A percentile compares a stretch with the other conserved stretches of the same genome.
Evolutionary conservation across 2,113 vertebrate species (phyloP).

Genomic region (Corapipo altera): DNA sequence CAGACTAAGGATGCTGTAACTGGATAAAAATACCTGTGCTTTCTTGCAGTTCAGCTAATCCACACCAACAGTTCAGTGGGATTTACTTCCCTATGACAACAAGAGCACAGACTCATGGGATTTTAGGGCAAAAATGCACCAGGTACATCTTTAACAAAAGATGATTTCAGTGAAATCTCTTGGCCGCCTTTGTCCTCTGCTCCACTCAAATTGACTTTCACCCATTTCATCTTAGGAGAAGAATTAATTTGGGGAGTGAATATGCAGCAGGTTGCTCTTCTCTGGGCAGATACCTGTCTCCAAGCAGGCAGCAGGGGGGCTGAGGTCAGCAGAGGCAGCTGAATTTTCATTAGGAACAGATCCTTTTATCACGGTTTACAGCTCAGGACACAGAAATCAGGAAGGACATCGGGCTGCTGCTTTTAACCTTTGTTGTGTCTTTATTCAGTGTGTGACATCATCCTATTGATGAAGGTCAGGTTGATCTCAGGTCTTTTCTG

Average conservation of each 20-base stretch:
- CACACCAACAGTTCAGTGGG: not conserved
- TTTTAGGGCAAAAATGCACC: not conserved
- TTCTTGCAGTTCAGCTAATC: slow-evolving; percentile 5
- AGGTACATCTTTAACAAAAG: not conserved
- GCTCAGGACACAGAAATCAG: not conserved
- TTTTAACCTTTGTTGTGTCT: not conserved
- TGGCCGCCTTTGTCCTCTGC: not conserved
- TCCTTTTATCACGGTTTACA: not conserved
- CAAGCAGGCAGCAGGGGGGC: not conserved
- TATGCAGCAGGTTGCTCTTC: not conserved
- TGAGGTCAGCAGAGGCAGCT: not conserved
- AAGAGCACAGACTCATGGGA: not conserved
- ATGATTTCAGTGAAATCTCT: not conserved
- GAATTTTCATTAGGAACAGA: not conserved
- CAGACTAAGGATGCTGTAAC: not conserved
- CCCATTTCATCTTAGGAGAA: not conserved
- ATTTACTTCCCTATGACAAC: not conserved
- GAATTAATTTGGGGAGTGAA: not conserved
- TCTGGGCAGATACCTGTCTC: not conserved
- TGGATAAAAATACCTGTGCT: not conserved
- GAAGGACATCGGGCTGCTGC: not conserved
- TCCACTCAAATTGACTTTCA: not conserved
- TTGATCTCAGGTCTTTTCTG: slow-evolving; percentile 20
- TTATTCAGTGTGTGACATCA: slow-evolving; percentile 9
- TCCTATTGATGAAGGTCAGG: slow-evolving; percentile 37